Conservation (phyloP, 2,113 vertebrate genomes). For the Paracanthobrama guichenoti region DNA sequence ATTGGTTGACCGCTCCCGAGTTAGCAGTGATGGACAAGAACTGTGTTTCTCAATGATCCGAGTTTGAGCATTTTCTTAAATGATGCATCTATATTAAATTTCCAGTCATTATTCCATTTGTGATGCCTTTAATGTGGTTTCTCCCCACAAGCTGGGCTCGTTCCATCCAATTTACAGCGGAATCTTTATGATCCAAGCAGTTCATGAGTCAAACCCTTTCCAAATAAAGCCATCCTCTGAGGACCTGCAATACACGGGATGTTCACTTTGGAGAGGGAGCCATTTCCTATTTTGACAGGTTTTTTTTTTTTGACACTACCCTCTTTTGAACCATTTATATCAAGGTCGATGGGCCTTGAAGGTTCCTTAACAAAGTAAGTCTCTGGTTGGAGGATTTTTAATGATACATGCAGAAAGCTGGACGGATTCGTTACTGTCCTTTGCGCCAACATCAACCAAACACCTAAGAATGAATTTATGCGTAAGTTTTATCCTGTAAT, state of each 20-base stretch:
- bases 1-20: not conserved
- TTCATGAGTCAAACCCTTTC: slow-evolving; percentile 45
- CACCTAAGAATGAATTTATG: not conserved
- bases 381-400: slow-evolving; percentile 31
- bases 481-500: not conserved
- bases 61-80: slow-evolving; percentile 44
- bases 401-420: slow-evolving; percentile 45
- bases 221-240: slow-evolving; percentile 42
- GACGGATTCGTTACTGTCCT: not conserved
- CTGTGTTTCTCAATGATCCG: slow-evolving; percentile 20
- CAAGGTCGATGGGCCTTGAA: slow-evolving; percentile 51
- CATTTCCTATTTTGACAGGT: slow-evolving; percentile 47
- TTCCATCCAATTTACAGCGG: slow-evolving; percentile 43
- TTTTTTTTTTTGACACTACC: slow-evolving; percentile 48
- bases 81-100: slow-evolving; percentile 53
- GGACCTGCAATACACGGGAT: slow-evolving; percentile 43
- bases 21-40: slow-evolving; percentile 10
- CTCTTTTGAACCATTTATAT: slow-evolving; percentile 49
- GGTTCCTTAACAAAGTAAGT: slow-evolving; percentile 41
- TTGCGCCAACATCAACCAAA: slow-evolving; percentile 31
- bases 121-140: slow-evolving; percentile 50
- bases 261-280: slow-evolving; percentile 50
- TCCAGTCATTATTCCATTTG: slow-evolving; percentile 54
- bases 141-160: slow-evolving; percentile 36
- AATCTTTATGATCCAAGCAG: slow-evolving; percentile 51